A percentile compares a stretch with the other conserved stretches of the same genome.
Conservation (phyloP, 2,113 vertebrate genomes). For the Jaculus jaculus region DNA sequence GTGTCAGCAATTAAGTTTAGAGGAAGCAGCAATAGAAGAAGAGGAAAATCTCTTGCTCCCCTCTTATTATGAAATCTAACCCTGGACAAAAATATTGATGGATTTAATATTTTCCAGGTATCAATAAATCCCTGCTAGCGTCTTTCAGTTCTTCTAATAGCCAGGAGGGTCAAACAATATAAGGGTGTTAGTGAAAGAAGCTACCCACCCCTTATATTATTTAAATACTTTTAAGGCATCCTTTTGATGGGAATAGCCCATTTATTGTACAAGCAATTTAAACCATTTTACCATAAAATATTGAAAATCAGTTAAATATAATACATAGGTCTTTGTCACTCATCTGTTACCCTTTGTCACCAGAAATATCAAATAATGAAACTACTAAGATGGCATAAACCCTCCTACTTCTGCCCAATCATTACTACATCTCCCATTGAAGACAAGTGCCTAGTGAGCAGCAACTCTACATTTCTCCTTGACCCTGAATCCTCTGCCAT, state of each 20-base stretch:
- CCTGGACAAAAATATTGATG: conserved; percentile 54
- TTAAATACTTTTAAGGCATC: conserved; percentile 24
- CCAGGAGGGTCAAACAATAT: conserved; percentile 27
- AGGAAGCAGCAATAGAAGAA: neutral
- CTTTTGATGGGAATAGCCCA: neutral
- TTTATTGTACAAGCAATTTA: neutral
- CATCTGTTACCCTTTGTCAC: neutral
- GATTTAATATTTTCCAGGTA: conserved; percentile 53
- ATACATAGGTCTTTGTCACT: neutral
- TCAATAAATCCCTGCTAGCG: conserved; percentile 56
- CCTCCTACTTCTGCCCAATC: neutral
- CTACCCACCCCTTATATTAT: neutral
- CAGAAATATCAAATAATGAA: neutral
- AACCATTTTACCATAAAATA: neutral
- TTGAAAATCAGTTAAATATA: conserved; percentile 9
- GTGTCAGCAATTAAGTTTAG: conserved; percentile 37
- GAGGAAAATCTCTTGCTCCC: neutral
- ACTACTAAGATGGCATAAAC: neutral
- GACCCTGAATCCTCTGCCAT: neutral
- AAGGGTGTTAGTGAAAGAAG: conserved; percentile 44
- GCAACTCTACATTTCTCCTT: neutral
- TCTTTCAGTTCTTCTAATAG: conserved; percentile 41
- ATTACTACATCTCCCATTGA: neutral
- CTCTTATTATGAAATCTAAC: conserved; percentile 55
- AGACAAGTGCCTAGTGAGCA: neutral